phyloP scores from a whole-genome alignment of 2,113 vertebrate genomes.

The Butorides virescens region DNA sequence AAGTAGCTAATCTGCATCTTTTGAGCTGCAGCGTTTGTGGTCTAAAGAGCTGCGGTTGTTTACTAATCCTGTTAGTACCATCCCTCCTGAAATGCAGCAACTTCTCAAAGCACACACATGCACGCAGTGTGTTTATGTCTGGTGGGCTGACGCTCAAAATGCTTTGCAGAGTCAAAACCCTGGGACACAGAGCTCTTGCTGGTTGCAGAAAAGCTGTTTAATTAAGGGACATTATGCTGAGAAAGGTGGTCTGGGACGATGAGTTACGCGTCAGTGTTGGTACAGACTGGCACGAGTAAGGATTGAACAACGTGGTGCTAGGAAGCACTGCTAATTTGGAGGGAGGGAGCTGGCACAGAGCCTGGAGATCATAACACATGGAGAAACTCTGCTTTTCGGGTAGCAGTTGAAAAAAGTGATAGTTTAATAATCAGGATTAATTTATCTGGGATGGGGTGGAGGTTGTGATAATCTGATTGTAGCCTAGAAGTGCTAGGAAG shows the following conservation, averaged over 20 bases:
- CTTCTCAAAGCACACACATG: not conserved
- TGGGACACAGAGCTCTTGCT: not conserved
- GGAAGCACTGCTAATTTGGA: not conserved
- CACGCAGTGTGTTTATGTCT: not conserved
- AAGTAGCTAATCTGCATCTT: not conserved
- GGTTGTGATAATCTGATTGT: not conserved
- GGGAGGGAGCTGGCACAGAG: not conserved
- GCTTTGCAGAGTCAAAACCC: not conserved
- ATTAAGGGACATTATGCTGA: not conserved
- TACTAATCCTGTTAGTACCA: not conserved
- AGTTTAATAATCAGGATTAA: not conserved
- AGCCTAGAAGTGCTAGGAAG: not conserved
- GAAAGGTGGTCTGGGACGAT: not conserved
- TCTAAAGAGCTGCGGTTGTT: not conserved
- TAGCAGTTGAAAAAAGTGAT: not conserved
- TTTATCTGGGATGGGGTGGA: not conserved
- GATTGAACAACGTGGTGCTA: accelerated
- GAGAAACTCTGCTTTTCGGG: not conserved
- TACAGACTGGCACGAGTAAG: not conserved
- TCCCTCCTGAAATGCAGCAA: not conserved
- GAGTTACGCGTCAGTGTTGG: not conserved
- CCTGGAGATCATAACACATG: not conserved
- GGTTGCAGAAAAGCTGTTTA: not conserved
- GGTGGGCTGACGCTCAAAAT: not conserved
- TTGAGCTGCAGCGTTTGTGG: not conserved